Conservation (phyloP, 1,140 invertebrate genomes). For the Drosophila eugracilis region DNA sequence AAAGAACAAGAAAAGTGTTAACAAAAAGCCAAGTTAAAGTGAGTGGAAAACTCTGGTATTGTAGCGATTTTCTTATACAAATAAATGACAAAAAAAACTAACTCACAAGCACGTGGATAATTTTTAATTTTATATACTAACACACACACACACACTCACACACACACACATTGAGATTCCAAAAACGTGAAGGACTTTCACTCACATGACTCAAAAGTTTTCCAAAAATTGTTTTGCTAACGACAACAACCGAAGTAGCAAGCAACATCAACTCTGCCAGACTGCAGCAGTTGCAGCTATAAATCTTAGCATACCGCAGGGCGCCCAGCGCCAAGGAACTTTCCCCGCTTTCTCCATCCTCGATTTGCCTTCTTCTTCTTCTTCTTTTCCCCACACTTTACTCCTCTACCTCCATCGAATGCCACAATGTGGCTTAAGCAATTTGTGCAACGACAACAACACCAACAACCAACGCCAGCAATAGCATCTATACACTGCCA, state of each 20-base stretch:
- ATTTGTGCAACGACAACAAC: slow-evolving; percentile 68
- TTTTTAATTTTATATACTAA: slow-evolving; percentile 75
- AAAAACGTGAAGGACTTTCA: slow-evolving; percentile 11
- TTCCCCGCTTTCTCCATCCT: slow-evolving; percentile 17
- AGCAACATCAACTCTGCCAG: slow-evolving; percentile 37
- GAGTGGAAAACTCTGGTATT: slow-evolving; percentile 14
- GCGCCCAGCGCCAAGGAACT: slow-evolving; percentile 58
- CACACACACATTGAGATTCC: background rate
- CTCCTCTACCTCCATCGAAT: slow-evolving; percentile 14
- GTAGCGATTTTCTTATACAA: slow-evolving; percentile 11
- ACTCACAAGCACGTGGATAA: slow-evolving; percentile 69
- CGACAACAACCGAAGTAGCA: slow-evolving; percentile 40
- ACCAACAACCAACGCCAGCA: slow-evolving; percentile 23
- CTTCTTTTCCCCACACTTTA: no score
- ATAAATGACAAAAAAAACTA: slow-evolving; percentile 49
- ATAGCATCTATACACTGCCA: slow-evolving; percentile 17
- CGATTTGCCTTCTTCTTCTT: background rate
- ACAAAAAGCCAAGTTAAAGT: no score
- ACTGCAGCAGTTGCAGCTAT: slow-evolving; percentile 68
- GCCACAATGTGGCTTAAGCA: slow-evolving; percentile 78
- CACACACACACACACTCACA: background rate
- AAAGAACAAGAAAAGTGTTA: background rate
- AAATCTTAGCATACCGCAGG: slow-evolving; percentile 80
- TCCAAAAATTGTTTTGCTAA: slow-evolving; percentile 76
- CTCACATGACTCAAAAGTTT: slow-evolving; percentile 70